Evolutionary conservation across 2,797 vertebrate species (phyloP).

Genomic region (Gallinago nigripennis): DNA sequence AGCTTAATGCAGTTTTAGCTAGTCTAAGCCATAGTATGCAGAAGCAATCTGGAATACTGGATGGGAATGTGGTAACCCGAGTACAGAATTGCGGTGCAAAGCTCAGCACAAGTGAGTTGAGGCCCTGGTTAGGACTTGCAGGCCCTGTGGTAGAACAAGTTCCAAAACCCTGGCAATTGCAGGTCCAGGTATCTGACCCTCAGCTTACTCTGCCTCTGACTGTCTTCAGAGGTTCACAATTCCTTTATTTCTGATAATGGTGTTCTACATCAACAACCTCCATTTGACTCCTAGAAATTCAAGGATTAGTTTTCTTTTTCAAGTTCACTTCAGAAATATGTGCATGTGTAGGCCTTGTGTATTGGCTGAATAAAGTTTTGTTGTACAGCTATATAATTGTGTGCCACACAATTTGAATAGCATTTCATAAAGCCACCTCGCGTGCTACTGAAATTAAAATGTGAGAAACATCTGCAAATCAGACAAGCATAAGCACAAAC

Average conservation of each 20-base stretch:
- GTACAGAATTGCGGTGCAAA: neutral
- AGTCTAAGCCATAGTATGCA: accelerated
- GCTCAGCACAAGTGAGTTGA: neutral
- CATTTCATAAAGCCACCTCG: neutral
- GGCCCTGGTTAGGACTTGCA: neutral
- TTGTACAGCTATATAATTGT: neutral
- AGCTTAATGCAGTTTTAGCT: neutral
- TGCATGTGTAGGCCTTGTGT: neutral
- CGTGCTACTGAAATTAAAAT: neutral
- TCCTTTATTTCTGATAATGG: neutral
- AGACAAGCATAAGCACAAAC: neutral
- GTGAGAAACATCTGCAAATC: neutral
- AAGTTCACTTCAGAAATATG: neutral
- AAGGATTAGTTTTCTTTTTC: neutral
- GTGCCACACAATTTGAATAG: neutral
- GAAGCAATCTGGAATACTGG: neutral
- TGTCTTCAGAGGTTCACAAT: neutral
- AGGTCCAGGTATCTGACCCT: neutral
- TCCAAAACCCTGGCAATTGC: neutral
- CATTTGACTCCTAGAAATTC: neutral
- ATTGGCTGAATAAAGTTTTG: neutral
- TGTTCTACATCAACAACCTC: neutral
- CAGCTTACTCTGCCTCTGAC: neutral
- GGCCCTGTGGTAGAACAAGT: neutral
- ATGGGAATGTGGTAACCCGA: accelerated